Evolutionary conservation across 1,140 invertebrate species (phyloP), one percentile per base, ranked within the genome.

Genomic region (Aphelenchoides fujianensis): DNA sequence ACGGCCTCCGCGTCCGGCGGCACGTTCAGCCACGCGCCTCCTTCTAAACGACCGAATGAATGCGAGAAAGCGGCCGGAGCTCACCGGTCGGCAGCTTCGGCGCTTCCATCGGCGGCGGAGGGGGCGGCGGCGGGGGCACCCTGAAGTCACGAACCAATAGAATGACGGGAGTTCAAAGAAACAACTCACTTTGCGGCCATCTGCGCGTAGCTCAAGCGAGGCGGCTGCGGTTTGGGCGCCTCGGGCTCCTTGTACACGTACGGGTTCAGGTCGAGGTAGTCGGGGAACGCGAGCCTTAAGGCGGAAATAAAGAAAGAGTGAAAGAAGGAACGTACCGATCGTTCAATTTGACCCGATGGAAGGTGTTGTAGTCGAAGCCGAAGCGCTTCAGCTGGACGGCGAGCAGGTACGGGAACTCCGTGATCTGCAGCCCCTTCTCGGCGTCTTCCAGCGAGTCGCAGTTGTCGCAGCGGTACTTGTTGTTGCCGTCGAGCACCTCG

Each of bases 381-480:
- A 94, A 95, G 69, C 93, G 88, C 85, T 94, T 94, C 66, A 95
- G 86, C 82, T 94, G 92, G 71, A 95, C 85, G 0, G 92, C 93
- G 16, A 95, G 85, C 55, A 95, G 86, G 84, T 95, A 94, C 0
- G 93, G 93, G 85, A 95, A 93, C 69, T 90, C 90, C 9, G 89
- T 89, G 82, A 95, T 94, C 82, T 92, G 92, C 19, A 94, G 87
- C 36, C 93, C 92, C 84, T 95, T 95, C 81, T 94, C 91, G 34
- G 93, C 93, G 85, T 95, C 90, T 85, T 92, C 93, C 81, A 92
- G 92, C 80, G 91, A 91, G 78, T 91, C 89, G 86, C 93, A 95
- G 72, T 89, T 90, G 75, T 92, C 92, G 87, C 93, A 95, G 83
- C 89, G 89, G 87, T 95, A 95, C 84, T 94, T 91, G 87, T 95